Percentiles rank a stretch among this genome's conserved stretches.
phyloP scores from a whole-genome alignment of 64 coral and sea anemone genomes.

The Stylophora pistillata region DNA sequence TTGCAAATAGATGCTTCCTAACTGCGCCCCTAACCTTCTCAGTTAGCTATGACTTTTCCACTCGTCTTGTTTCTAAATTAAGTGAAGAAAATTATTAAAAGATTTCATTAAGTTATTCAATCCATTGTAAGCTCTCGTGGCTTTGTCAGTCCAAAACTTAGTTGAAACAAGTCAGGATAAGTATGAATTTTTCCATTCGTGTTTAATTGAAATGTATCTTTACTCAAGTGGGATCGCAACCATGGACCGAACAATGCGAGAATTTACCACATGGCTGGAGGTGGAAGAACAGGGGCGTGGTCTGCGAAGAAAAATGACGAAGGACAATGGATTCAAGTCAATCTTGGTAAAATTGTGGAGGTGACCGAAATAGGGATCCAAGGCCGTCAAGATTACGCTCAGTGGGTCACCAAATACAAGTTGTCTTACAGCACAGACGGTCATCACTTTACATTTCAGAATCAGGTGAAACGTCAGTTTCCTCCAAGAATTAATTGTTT shows the following conservation, averaged over 20 bases:
- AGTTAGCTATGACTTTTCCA: too few relatives aligned
- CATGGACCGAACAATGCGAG: background rate
- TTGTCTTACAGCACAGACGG: conserved; percentile 35
- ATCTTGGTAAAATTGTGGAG: background rate
- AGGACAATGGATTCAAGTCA: background rate
- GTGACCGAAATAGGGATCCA: background rate
- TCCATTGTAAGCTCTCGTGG: too few relatives aligned
- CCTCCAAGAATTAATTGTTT: too few relatives aligned
- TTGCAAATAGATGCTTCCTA: too few relatives aligned
- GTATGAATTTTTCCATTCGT: too few relatives aligned
- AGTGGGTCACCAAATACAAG: conserved; percentile 13
- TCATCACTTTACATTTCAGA: background rate
- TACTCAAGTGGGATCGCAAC: background rate
- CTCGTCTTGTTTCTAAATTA: too few relatives aligned
- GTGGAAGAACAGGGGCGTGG: background rate
- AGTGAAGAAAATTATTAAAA: too few relatives aligned
- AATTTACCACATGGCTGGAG: background rate
- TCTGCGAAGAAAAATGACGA: background rate
- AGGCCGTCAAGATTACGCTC: background rate
- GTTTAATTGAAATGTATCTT: background rate
- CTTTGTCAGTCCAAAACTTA: too few relatives aligned
- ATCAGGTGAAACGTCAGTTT: background rate
- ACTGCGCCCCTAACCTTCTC: too few relatives aligned
- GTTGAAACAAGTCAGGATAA: too few relatives aligned
- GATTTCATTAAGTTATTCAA: too few relatives aligned